Percentiles rank a stretch among this genome's conserved stretches.
phyloP scores from a whole-genome alignment of 1,140 invertebrate genomes.

The Calliphora vicina region DNA sequence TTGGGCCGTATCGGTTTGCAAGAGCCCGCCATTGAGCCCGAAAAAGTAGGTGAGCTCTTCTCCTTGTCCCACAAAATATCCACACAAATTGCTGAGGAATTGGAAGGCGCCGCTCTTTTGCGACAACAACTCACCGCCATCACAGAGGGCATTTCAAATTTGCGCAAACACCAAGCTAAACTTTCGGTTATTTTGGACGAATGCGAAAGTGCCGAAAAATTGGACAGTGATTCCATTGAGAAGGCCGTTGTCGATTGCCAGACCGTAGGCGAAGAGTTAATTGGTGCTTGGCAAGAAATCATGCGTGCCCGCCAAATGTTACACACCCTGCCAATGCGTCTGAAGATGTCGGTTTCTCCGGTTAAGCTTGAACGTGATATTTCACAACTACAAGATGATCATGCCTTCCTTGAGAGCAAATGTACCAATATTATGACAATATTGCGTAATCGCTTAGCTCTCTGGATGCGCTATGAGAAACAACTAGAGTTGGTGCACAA shows the following conservation, averaged over 20 bases:
- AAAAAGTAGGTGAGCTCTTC: slow-evolving; percentile 75
- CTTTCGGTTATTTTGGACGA: slow-evolving; percentile 72
- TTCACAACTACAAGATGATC: slow-evolving; percentile 75
- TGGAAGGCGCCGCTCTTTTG: slow-evolving; percentile 74
- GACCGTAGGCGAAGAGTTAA: slow-evolving; percentile 71
- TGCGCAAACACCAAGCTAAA: slow-evolving; percentile 72
- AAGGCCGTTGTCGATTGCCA: slow-evolving; percentile 74
- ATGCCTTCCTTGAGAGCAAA: slow-evolving; percentile 73
- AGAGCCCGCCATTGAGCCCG: slow-evolving; percentile 73
- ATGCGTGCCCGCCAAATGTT: slow-evolving; percentile 76
- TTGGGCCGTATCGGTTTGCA: slow-evolving; percentile 76
- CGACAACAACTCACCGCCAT: slow-evolving; percentile 76
- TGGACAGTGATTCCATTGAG: slow-evolving; percentile 76
- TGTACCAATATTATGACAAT: slow-evolving; percentile 71
- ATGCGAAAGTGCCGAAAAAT: slow-evolving; percentile 73
- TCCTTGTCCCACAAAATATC: slow-evolving; percentile 74
- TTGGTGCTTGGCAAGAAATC: slow-evolving; percentile 75
- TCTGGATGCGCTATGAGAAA: slow-evolving; percentile 79
- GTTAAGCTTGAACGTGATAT: slow-evolving; percentile 77
- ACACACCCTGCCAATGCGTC: slow-evolving; percentile 76
- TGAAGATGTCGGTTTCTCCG: slow-evolving; percentile 77
- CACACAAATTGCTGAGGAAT: slow-evolving; percentile 75
- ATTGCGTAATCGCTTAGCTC: slow-evolving; percentile 70
- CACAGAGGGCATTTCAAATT: slow-evolving; percentile 71
- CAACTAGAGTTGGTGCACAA: slow-evolving; percentile 80